Conservation (phyloP, 2,888 invertebrate genomes). For the Chalcosyrphus nemorum region DNA sequence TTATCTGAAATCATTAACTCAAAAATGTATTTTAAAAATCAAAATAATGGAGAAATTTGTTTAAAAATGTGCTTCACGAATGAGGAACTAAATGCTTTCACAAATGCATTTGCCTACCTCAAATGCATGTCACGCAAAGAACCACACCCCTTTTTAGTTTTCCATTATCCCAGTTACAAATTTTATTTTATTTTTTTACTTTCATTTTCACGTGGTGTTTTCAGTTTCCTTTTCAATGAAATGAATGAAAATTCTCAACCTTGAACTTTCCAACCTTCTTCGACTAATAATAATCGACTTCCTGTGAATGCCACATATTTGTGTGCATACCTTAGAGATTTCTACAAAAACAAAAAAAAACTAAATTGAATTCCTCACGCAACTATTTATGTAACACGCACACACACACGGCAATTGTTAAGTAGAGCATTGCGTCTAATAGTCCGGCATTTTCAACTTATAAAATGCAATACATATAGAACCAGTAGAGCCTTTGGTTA, state of each 20-base stretch:
- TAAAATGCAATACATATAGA: conserved; percentile 19
- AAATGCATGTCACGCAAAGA: neutral
- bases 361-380: conserved; percentile 43
- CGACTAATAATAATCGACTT: conserved; percentile 39
- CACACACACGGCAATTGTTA: conserved; percentile 29
- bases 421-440: conserved; percentile 62
- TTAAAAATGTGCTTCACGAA: too few relatives aligned
- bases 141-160: neutral
- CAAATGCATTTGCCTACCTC: neutral
- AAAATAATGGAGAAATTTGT: too few relatives aligned
- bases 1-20: too few relatives aligned
- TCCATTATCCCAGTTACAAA: neutral
- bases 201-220: too few relatives aligned
- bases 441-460: conserved; percentile 23
- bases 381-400: conserved; percentile 46
- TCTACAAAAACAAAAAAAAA: conserved; percentile 2
- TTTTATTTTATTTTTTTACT: conserved; percentile 1
- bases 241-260: conserved; percentile 42
- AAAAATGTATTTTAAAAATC: too few relatives aligned
- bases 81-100: too few relatives aligned
- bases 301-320: conserved; percentile 30
- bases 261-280: conserved; percentile 59
- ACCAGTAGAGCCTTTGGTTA: conserved; percentile 35
- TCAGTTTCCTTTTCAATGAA: conserved; percentile 18
- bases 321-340: neutral